phyloP scores from a whole-genome alignment of 2,888 invertebrate species.

The Gymnoscelis rufifasciata region DNA sequence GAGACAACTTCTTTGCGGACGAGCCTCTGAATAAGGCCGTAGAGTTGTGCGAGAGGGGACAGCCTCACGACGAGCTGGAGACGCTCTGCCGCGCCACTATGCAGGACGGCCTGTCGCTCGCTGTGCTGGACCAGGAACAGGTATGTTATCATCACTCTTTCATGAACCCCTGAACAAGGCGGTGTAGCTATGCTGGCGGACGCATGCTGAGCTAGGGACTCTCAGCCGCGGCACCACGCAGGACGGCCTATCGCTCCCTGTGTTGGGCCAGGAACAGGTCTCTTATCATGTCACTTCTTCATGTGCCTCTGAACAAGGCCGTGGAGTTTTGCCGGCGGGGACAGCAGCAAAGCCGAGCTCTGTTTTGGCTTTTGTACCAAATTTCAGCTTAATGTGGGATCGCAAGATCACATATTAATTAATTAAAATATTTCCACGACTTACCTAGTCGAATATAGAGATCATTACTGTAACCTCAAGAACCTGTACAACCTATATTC shows the following conservation, averaged over 20 bases:
- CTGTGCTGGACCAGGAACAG: neutral
- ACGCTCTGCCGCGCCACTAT: conserved; percentile 85
- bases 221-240: conserved; percentile 85
- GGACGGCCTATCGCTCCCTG: conserved; percentile 81
- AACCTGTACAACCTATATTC: too few relatives aligned
- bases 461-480: too few relatives aligned
- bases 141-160: too few relatives aligned
- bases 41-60: conserved; percentile 84
- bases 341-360: too few relatives aligned
- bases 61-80: conserved; percentile 85
- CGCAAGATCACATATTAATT: too few relatives aligned
- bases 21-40: conserved; percentile 90
- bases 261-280: too few relatives aligned
- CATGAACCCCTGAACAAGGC: neutral
- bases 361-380: too few relatives aligned
- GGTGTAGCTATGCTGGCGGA: neutral
- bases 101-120: conserved; percentile 82
- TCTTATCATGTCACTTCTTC: too few relatives aligned
- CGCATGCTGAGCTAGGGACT: conserved; percentile 62
- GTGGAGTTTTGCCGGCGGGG: neutral
- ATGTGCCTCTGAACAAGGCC: neutral
- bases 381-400: too few relatives aligned
- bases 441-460: too few relatives aligned
- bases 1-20: conserved; percentile 88
- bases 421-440: too few relatives aligned